phyloP scores from a whole-genome alignment of 1,140 invertebrate species.

The Andricus grossulariae region DNA sequence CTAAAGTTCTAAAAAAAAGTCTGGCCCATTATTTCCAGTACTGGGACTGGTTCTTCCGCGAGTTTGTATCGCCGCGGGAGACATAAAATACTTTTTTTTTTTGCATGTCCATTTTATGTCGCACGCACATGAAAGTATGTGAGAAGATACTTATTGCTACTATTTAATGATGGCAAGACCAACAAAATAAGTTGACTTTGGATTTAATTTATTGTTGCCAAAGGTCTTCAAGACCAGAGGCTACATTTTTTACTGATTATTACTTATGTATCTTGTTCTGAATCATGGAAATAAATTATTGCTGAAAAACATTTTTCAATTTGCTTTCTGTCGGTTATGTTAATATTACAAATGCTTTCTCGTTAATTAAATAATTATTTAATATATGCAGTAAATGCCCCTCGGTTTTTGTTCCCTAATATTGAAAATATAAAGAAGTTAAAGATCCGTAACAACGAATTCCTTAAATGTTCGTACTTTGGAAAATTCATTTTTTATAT shows the following conservation, averaged over 20 bases:
- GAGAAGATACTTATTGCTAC: conserved; percentile 19
- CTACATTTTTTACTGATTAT: conserved; percentile 11
- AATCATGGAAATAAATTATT: background rate
- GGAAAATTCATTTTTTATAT: too few relatives aligned
- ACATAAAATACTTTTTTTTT: conserved; percentile 47
- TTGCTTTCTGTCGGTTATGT: too few relatives aligned
- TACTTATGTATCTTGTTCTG: background rate
- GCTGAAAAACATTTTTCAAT: background rate
- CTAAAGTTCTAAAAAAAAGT: conserved; percentile 3
- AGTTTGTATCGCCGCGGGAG: conserved; percentile 57
- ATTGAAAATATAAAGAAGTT: too few relatives aligned
- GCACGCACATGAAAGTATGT: conserved; percentile 25
- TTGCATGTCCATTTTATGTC: conserved; percentile 41
- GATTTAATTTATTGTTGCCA: background rate
- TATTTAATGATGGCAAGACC: background rate
- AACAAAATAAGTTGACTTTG: background rate
- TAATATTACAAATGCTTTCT: too few relatives aligned
- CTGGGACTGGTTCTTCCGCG: conserved; percentile 51
- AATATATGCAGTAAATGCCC: too few relatives aligned
- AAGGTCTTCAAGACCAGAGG: background rate
- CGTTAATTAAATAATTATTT: too few relatives aligned
- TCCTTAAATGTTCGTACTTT: too few relatives aligned
- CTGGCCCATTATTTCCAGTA: conserved; percentile 50
- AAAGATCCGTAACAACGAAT: too few relatives aligned
- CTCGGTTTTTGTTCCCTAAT: too few relatives aligned